Base-by-base conservation (phyloP, 2,888 invertebrate species). In the Coelinius sp. region DNA sequence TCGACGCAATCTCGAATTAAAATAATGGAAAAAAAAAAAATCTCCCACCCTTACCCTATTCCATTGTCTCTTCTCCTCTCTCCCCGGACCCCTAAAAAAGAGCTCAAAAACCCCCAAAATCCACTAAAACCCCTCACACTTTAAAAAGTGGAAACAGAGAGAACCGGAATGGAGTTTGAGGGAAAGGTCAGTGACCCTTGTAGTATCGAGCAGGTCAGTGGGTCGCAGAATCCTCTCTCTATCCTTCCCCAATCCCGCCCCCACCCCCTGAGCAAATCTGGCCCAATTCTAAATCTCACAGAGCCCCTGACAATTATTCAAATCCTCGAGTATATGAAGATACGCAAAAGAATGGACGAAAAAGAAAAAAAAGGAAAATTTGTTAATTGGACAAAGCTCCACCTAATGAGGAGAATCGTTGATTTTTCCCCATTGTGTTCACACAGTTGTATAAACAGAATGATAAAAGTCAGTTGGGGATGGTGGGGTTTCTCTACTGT, bases 171-270 rank as follows among this genome's bases (percentile, higher is more conserved):
- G 82, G 80, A 76, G 80, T 77, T 78, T 79, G 77, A 79, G 82
- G 77, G 83, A 79, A 83, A 84, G 86, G 85, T 86, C 85, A 86
- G 82, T 85, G 87, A 88, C 86, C 87, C 83, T 73, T 41, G 82
- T 80, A 44, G 73, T 84, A 87, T 87, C 86, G 87, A 87, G 86
- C 87, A 89, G 91, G 91, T 91, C 91, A 91, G 90, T 91, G 91
- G 91, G 91, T 91, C 91, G 91, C 90, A 90, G 90, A 81, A 81
- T 79, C 80, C 78, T 73, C 53, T 89, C 88, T 90, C 89, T 78
- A 73, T 79, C 79, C 73, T 77, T 78, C 68, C 81, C 73, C 78
- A 78, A 76, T 72, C 81, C 78, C 81, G 79, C 79, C 78, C 78
- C 79, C 24, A 79, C 76, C 14, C 63, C 25, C 49, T 8, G 4